Conservation (phyloP, 2,888 invertebrate species). For the Nymphalis c-album region DNA sequence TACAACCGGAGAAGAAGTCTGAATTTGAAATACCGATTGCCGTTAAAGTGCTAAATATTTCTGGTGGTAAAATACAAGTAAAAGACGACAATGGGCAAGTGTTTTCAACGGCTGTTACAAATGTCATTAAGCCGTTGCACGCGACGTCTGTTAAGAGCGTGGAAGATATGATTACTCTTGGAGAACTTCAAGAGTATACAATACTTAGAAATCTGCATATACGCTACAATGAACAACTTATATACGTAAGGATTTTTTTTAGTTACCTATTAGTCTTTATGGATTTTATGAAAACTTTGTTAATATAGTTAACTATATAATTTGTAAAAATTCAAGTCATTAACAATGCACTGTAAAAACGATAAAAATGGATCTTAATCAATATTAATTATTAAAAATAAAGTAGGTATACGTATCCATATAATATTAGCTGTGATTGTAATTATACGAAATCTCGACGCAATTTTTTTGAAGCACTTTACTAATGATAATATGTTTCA, state of each 20-base stretch:
- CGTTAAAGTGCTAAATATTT: slow-evolving; percentile 89
- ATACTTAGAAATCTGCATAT: slow-evolving; percentile 94
- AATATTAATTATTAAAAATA: too few species aligned
- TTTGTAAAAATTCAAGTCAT: too few species aligned
- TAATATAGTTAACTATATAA: not conserved
- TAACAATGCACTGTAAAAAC: too few species aligned
- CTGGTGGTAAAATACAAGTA: slow-evolving; percentile 88
- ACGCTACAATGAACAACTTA: slow-evolving; percentile 92
- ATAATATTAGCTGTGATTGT: too few species aligned
- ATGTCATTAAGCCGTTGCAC: slow-evolving; percentile 88
- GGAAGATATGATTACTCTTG: slow-evolving; percentile 97
- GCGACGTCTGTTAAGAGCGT: slow-evolving; percentile 90
- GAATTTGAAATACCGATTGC: slow-evolving; percentile 94
- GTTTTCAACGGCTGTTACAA: slow-evolving; percentile 79
- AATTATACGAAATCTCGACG: too few species aligned
- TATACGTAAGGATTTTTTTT: slow-evolving; percentile 89
- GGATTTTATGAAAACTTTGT: not conserved
- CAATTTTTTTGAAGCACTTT: too few species aligned
- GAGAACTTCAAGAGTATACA: slow-evolving; percentile 96
- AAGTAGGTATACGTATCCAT: too few species aligned
- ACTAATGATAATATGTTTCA: too few species aligned
- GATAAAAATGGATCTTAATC: too few species aligned
- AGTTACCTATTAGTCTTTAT: not conserved
- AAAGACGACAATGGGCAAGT: slow-evolving; percentile 92
- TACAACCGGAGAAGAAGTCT: slow-evolving; percentile 85